Conservation (phyloP, 2,113 vertebrate species). For the Indri indri region DNA sequence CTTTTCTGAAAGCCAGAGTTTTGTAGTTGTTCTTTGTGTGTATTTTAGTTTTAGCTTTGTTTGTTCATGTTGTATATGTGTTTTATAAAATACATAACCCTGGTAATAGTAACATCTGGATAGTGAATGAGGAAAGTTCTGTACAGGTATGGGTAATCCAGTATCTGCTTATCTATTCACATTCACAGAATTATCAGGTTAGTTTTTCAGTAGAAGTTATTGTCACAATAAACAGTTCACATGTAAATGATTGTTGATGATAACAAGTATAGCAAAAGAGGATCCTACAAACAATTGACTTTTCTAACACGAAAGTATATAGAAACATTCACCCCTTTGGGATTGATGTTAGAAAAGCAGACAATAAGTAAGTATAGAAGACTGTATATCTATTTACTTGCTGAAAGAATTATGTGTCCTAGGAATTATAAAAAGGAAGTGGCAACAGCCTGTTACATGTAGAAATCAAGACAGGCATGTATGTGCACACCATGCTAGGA, state of each 20-base stretch:
- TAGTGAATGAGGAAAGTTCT: not conserved
- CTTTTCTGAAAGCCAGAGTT: not conserved
- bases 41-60: not conserved
- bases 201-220: not conserved
- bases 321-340: not conserved
- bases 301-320: conserved; percentile 1
- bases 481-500: not conserved
- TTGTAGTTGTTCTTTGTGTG: not conserved
- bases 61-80: not conserved
- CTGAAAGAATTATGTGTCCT: not conserved
- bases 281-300: not conserved
- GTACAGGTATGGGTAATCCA: not conserved
- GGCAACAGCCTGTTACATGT: not conserved
- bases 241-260: not conserved
- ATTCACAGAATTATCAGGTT: conserved; percentile 20
- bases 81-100: not conserved
- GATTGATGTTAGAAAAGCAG: not conserved
- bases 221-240: not conserved
- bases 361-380: not conserved
- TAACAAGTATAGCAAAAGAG: not conserved
- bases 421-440: not conserved
- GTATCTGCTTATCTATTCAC: not conserved
- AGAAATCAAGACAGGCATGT: not conserved
- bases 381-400: not conserved
- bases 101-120: not conserved